Base-by-base conservation (phyloP, 2,888 invertebrate species). In the Cerceris ruficornis region DNA sequence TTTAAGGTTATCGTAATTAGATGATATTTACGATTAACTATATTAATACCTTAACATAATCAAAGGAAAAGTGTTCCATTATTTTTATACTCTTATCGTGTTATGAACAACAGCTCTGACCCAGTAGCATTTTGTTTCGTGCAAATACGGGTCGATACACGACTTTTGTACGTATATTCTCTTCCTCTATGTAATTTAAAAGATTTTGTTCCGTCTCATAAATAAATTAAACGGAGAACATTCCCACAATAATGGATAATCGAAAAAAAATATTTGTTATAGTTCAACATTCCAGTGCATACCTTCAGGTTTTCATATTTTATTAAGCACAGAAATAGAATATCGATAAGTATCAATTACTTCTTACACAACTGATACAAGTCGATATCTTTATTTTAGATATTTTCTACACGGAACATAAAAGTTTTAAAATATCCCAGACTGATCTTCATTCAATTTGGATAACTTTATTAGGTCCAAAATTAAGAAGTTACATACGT, bases 81-180 rank as follows among this genome's bases (percentile, higher is more conserved):
- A 11, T n/a, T 11, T 50, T 13, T 13, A 11, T 50, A 50, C 11
- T 28, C 28, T 28, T 50, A 50, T n/a, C 17, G 43, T 7, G 41
- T 41, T 41, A 13, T n/a, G 9, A 43, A 42, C 17, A 59, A 28
- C 58, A 57, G 80, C 67, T 81, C 75, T 82, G 75, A 79, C 81
- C 78, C 76, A 83, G 71, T 86, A 82, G 78, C 72, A 80, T 80
- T 86, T 83, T 78, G 77, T 83, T 74, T 81, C 77, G 76, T 79
- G 65, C 83, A 71, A 68, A 79, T 55, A 59, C 57, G 69, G 80
- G 75, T 85, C 84, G 85, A 85, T 85, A 82, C 69, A 60, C 60
- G 66, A 67, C 60, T 73, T 80, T 75, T 69, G 77, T 83, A 66
- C 66, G 74, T 42, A 17, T 17, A 55, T 55, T 50, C 57, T 55